phyloP scores from a whole-genome alignment of 1,140 invertebrate genomes.

The Neodiprion pinetum region DNA sequence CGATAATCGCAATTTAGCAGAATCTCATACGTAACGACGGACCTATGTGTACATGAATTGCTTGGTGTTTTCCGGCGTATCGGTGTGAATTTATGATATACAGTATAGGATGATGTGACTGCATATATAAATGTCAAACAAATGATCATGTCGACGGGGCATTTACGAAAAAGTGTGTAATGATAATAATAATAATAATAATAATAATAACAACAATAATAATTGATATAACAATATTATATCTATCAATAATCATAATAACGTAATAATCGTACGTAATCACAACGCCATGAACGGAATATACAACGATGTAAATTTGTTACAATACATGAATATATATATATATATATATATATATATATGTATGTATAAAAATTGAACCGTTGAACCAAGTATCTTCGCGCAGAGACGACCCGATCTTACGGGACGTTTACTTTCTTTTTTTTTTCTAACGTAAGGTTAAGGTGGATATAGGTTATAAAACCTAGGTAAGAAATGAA shows the following conservation, averaged over 20 bases:
- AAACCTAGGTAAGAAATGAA: too few relatives aligned
- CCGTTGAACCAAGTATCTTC: conserved; percentile 3
- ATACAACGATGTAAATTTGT: not conserved
- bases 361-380: not conserved
- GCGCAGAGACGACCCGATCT: not conserved
- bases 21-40: too few relatives aligned
- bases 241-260: conserved; percentile 12
- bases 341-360: not conserved
- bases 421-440: not conserved
- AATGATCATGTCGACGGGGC: too few relatives aligned
- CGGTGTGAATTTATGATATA: not conserved
- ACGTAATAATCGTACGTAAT: conserved; percentile 35
- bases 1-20: not conserved
- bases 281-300: conserved; percentile 37
- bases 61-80: too few relatives aligned
- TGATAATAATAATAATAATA: not conserved
- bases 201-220: conserved; percentile 16
- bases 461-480: not conserved
- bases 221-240: not conserved
- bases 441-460: conserved; percentile 1
- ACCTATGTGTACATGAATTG: too few relatives aligned
- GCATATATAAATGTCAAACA: not conserved
- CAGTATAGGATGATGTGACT: not conserved
- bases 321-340: not conserved
- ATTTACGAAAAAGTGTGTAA: too few relatives aligned